phyloP scores from a whole-genome alignment of 2,888 invertebrate species.

The Helobdella robusta region DNA sequence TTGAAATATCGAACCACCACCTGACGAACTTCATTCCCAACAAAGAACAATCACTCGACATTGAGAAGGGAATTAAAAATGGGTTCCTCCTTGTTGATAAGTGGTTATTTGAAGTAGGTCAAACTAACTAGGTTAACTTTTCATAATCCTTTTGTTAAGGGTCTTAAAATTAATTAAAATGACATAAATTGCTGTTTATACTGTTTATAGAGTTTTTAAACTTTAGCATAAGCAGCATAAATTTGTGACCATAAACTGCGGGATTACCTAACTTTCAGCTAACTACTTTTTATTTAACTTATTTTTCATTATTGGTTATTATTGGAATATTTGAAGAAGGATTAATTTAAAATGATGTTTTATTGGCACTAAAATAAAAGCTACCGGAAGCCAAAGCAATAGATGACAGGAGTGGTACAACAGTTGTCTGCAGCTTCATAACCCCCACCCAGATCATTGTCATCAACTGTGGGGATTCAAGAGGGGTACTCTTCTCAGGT shows the following conservation, averaged over 20 bases:
- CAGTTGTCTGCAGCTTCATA: slow-evolving; percentile 89
- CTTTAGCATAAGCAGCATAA: too few species aligned
- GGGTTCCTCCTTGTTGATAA: slow-evolving; percentile 65
- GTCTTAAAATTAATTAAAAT: too few species aligned
- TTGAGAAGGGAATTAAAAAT: slow-evolving; percentile 51
- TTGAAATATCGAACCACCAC: not conserved
- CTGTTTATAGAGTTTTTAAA: too few species aligned
- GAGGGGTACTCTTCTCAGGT: slow-evolving; percentile 80
- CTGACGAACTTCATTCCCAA: slow-evolving; percentile 48
- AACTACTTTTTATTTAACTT: too few species aligned
- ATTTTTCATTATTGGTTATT: too few species aligned
- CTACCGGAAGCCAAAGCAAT: slow-evolving; percentile 59
- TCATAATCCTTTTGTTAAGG: too few species aligned
- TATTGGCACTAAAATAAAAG: slow-evolving; percentile 1
- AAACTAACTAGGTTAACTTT: too few species aligned
- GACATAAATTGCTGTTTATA: too few species aligned
- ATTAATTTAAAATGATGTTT: slow-evolving; percentile 6
- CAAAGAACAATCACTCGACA: slow-evolving; percentile 20
- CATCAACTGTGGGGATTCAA: slow-evolving; percentile 58
- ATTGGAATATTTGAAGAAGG: too few species aligned
- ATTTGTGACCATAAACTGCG: too few species aligned
- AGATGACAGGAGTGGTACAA: slow-evolving; percentile 92
- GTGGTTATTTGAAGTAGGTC: slow-evolving; percentile 55
- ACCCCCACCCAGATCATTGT: slow-evolving; percentile 65
- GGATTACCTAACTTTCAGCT: too few species aligned